phyloP scores from a whole-genome alignment of 1,140 invertebrate species.

The Microplitis mediator region DNA sequence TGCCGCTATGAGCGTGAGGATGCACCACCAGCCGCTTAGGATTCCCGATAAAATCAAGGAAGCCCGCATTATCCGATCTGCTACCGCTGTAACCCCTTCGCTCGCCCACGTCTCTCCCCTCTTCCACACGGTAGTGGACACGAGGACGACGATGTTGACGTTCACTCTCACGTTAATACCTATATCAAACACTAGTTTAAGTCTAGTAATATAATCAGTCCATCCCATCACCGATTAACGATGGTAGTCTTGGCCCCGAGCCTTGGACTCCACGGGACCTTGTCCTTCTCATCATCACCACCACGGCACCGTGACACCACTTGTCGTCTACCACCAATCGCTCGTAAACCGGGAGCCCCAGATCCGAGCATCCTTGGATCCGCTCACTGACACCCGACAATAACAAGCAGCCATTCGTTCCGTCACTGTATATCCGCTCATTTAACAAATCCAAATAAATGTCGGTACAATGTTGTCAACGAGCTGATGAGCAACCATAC shows the following conservation, averaged over 20 bases:
- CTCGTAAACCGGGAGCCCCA: no score
- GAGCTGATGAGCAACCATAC: neutral
- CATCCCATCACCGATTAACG: constrained; percentile 16
- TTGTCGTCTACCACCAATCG: no score
- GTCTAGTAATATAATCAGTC: neutral
- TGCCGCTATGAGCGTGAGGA: constrained; percentile 46
- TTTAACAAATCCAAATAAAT: constrained; percentile 29
- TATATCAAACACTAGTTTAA: neutral
- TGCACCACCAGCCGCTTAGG: constrained; percentile 57
- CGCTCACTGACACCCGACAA: neutral
- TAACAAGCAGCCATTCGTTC: neutral
- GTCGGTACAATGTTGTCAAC: constrained; percentile 7
- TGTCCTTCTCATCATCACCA: no score
- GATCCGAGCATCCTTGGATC: neutral
- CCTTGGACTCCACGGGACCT: no score
- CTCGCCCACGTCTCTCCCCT: constrained; percentile 44
- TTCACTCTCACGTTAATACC: neutral
- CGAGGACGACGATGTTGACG: constrained; percentile 15
- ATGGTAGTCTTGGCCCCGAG: neutral
- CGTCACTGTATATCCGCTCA: neutral
- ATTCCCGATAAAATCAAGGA: constrained; percentile 56
- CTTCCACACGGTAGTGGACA: constrained; percentile 8
- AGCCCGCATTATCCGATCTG: constrained; percentile 58
- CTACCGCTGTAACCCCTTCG: constrained; percentile 31
- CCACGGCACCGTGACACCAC: no score